Percentiles rank a stretch among this genome's conserved stretches.
Conservation (phyloP, 2,888 invertebrate genomes). For the Agrotis clavis region DNA sequence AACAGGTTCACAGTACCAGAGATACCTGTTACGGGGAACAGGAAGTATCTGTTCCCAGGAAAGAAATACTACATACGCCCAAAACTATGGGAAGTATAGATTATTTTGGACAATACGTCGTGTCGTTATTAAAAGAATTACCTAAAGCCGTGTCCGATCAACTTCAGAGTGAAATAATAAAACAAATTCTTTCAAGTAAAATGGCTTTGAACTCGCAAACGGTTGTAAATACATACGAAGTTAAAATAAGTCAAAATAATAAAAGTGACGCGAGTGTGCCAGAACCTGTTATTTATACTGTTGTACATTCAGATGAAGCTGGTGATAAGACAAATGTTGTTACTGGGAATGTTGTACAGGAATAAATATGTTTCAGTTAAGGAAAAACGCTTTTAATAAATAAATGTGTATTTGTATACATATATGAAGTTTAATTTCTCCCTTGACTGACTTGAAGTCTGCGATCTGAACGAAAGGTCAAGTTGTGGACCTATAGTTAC, state of each 20-base stretch:
- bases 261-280: not conserved
- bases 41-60: not conserved
- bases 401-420: not conserved
- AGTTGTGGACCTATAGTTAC: no score
- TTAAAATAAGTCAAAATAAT: not conserved
- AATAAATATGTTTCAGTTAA: not conserved
- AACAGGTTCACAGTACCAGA: constrained; percentile 25
- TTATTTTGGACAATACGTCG: constrained; percentile 72
- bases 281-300: constrained; percentile 6
- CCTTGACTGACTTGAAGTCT: no score
- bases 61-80: not conserved
- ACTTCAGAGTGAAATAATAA: constrained; percentile 73
- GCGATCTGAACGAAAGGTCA: no score
- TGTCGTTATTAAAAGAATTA: constrained; percentile 70
- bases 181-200: constrained; percentile 59
- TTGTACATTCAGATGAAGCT: not conserved
- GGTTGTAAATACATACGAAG: not conserved
- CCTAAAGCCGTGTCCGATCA: constrained; percentile 69
- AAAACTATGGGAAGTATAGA: constrained; percentile 62
- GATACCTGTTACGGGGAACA: constrained; percentile 15
- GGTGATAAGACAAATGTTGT: not conserved
- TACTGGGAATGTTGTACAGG: not conserved
- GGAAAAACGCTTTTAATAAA: not conserved
- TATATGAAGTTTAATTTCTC: not conserved
- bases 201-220: constrained; percentile 16